Conservation (phyloP, 2,888 invertebrate genomes). For the Heliconius charithonia region DNA sequence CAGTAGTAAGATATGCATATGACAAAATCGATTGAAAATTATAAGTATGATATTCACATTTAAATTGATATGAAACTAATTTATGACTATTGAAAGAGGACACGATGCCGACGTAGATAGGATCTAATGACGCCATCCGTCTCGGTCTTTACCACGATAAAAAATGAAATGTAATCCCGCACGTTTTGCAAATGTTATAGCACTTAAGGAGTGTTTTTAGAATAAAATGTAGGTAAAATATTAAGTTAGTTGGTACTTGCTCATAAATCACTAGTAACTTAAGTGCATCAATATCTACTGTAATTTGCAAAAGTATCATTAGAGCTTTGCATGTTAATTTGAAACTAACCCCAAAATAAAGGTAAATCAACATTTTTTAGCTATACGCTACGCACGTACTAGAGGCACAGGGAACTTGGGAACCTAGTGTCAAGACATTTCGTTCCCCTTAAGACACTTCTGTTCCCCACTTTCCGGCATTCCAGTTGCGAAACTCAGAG, state of each 20-base stretch:
- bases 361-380: too few relatives aligned
- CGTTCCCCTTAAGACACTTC: too few relatives aligned
- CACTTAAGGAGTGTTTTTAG: background rate
- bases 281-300: background rate
- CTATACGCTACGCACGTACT: too few relatives aligned
- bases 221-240: background rate
- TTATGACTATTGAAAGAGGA: slow-evolving; percentile 13
- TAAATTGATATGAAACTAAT: slow-evolving; percentile 16
- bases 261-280: background rate
- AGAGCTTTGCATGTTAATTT: too few relatives aligned
- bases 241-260: background rate
- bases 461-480: too few relatives aligned
- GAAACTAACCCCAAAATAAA: too few relatives aligned
- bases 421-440: too few relatives aligned
- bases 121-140: slow-evolving; percentile 13
- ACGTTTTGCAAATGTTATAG: background rate
- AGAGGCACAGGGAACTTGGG: too few relatives aligned
- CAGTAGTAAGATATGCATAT: background rate
- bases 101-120: background rate
- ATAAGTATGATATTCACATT: background rate
- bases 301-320: background rate
- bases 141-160: background rate
- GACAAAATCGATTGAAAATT: background rate
- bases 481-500: too few relatives aligned
- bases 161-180: background rate